Percentiles rank a stretch among this genome's conserved stretches.
Evolutionary conservation across 2,113 vertebrate species (phyloP).

Genomic region (Todiramphus saurophagus): DNA sequence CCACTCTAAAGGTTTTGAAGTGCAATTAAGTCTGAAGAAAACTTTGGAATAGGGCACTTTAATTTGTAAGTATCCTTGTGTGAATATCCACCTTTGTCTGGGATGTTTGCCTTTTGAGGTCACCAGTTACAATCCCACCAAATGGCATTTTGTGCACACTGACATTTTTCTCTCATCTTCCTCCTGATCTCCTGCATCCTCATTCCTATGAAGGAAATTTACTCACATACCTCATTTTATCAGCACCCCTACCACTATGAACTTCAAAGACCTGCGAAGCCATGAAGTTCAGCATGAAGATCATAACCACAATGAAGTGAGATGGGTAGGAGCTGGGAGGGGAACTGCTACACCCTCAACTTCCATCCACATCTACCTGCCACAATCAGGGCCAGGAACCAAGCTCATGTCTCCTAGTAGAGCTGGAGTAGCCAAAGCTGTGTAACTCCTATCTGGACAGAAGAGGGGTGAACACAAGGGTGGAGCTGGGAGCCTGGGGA

Average conservation of each 20-base stretch:
- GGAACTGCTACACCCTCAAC: neutral
- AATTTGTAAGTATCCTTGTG: neutral
- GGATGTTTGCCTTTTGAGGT: neutral
- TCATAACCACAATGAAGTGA: neutral
- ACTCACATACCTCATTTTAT: neutral
- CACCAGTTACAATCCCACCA: neutral
- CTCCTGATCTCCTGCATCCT: neutral
- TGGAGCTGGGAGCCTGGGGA: neutral
- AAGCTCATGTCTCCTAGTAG: neutral
- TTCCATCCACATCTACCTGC: neutral
- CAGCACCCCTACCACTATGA: neutral
- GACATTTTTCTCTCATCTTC: neutral
- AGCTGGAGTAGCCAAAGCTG: neutral
- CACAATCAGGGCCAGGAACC: neutral
- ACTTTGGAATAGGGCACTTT: neutral
- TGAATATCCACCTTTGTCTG: neutral
- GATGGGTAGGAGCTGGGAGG: neutral
- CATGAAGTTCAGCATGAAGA: neutral
- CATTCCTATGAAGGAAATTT: neutral
- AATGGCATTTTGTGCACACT: rapidly evolving
- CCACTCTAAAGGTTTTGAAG: neutral
- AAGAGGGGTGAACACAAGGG: neutral
- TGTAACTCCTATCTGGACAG: neutral
- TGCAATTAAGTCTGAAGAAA: neutral
- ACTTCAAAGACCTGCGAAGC: neutral